A percentile compares a stretch with the other conserved stretches of the same genome.
phyloP scores from a whole-genome alignment of 2,797 vertebrate species.

The Lepus townsendii region DNA sequence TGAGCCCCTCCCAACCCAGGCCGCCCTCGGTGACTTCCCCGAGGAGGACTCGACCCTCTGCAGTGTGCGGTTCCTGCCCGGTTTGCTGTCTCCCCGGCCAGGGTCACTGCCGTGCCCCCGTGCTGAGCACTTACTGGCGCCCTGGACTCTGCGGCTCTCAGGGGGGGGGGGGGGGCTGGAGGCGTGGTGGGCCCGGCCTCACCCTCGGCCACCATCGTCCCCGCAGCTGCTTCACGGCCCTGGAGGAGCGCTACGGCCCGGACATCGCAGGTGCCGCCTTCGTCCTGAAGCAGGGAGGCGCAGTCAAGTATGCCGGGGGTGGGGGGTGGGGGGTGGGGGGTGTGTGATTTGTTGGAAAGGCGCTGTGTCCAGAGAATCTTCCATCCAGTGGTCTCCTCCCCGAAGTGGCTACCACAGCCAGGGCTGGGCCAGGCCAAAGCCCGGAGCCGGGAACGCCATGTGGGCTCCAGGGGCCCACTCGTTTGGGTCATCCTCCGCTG shows the following conservation, averaged over 20 bases:
- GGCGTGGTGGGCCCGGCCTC: neutral
- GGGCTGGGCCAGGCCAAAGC: too few species aligned
- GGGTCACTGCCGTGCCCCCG: neutral
- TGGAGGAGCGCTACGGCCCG: conserved; percentile 82
- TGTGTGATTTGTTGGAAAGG: too few species aligned
- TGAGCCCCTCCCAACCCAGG: neutral
- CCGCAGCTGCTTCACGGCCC: conserved; percentile 86
- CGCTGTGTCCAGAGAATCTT: too few species aligned
- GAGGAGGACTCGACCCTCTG: neutral
- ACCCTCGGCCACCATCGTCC: neutral
- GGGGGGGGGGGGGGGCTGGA: neutral
- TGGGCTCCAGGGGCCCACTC: too few species aligned
- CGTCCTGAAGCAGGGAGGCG: conserved; percentile 89
- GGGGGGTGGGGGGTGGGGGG: too few species aligned
- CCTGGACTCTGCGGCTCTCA: neutral
- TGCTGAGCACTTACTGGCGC: neutral
- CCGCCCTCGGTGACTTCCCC: too few species aligned
- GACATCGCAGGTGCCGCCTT: conserved; percentile 88
- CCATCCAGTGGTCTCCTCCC: too few species aligned
- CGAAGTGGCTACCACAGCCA: too few species aligned
- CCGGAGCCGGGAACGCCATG: too few species aligned
- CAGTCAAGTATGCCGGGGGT: conserved; percentile 90
- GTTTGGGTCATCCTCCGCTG: too few species aligned
- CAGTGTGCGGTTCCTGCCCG: neutral
- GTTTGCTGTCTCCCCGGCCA: neutral